phyloP scores from a whole-genome alignment of 1,140 invertebrate species.

The Macrocentrus cingulum region DNA sequence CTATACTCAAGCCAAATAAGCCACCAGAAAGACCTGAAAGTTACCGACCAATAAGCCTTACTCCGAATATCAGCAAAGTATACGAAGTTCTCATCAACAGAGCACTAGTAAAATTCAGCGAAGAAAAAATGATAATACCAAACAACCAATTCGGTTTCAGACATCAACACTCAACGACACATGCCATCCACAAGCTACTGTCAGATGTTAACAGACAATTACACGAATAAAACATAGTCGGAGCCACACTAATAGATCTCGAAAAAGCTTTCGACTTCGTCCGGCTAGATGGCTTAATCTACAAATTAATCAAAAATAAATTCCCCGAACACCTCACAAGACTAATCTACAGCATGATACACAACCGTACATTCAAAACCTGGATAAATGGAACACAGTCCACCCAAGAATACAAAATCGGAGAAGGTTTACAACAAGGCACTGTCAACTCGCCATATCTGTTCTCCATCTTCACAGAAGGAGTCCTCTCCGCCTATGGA shows the following conservation, averaged over 20 bases:
- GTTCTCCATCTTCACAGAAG: slow-evolving; percentile 26
- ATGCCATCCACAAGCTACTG: slow-evolving; percentile 22
- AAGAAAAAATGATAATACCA: slow-evolving; percentile 14
- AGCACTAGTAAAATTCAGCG: neutral
- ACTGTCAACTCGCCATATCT: slow-evolving; percentile 22
- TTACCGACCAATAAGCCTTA: slow-evolving; percentile 22
- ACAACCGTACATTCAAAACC: neutral
- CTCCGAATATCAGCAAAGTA: slow-evolving; percentile 9
- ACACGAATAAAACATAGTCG: neutral
- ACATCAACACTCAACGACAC: slow-evolving; percentile 11
- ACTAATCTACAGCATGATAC: slow-evolving; percentile 15
- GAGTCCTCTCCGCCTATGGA: slow-evolving; percentile 5
- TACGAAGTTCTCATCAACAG: slow-evolving; percentile 20
- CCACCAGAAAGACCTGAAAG: neutral
- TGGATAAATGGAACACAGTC: neutral
- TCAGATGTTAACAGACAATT: slow-evolving; percentile 13
- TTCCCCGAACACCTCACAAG: slow-evolving; percentile 15
- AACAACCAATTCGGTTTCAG: slow-evolving; percentile 24
- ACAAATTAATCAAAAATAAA: slow-evolving; percentile 27
- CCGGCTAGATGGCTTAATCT: slow-evolving; percentile 30
- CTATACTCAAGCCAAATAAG: slow-evolving; percentile 11
- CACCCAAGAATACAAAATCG: neutral
- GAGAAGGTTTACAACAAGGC: slow-evolving; percentile 21
- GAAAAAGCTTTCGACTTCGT: slow-evolving; percentile 30
- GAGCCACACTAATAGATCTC: slow-evolving; percentile 18